These are phyloP conservation scores for Dilophus febrilis DNA, from an alignment of 2,888 invertebrate species.

Conservation along the genomic window DNA sequence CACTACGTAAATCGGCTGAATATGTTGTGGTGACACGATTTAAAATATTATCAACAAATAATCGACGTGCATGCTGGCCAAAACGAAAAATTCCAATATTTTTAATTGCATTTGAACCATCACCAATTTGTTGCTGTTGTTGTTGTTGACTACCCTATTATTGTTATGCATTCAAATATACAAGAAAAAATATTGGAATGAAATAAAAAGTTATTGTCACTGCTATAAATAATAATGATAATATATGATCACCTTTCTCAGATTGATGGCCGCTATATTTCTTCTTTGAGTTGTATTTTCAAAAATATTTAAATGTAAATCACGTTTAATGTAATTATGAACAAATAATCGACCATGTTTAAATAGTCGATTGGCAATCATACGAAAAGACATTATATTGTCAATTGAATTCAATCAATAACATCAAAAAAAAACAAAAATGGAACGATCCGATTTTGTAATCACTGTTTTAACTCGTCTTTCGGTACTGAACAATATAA, in stretches of 20 bases:
- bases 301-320: constrained; percentile 34
- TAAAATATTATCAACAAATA: constrained; percentile 52
- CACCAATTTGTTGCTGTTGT: constrained; percentile 7
- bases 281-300: constrained; percentile 12
- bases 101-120: not conserved
- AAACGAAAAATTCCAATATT: constrained; percentile 32
- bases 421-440: too few species aligned
- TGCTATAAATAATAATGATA: constrained; percentile 11
- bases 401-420: too few species aligned
- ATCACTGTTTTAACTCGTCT: too few species aligned
- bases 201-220: not conserved
- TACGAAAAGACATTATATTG: constrained; percentile 42
- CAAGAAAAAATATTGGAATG: too few species aligned
- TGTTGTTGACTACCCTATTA: not conserved
- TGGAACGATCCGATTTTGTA: too few species aligned
- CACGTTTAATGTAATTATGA: constrained; percentile 32
- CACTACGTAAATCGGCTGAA: constrained; percentile 42
- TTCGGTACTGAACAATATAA: too few species aligned
- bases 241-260: constrained; percentile 20
- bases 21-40: constrained; percentile 49
- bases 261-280: constrained; percentile 18
- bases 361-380: constrained; percentile 34
- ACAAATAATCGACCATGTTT: constrained; percentile 42
- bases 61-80: constrained; percentile 43
- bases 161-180: not conserved